Evolutionary conservation across 2,113 vertebrate genomes (phyloP).

Genomic region (Tragulus kanchil): DNA sequence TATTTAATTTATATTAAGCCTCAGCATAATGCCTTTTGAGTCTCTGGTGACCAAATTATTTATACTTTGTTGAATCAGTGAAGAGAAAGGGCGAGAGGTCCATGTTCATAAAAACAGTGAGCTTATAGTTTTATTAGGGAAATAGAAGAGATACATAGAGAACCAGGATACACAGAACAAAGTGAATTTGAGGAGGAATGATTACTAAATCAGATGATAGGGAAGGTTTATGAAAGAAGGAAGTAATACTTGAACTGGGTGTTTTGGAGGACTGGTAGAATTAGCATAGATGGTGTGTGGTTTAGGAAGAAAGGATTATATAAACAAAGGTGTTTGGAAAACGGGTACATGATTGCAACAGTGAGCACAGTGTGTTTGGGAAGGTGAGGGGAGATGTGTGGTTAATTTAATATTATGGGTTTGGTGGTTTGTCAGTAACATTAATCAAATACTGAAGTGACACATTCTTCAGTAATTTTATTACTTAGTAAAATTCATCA

Average conservation of each 20-base stretch:
- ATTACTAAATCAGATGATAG: background rate
- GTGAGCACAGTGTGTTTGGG: background rate
- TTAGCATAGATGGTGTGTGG: background rate
- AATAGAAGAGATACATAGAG: background rate
- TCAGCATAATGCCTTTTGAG: too few relatives aligned
- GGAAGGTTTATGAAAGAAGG: background rate
- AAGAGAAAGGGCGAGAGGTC: too few relatives aligned
- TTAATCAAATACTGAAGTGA: background rate
- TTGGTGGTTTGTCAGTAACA: slow-evolving; percentile 14
- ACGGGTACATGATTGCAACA: background rate
- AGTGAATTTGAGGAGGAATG: background rate
- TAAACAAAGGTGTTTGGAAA: background rate
- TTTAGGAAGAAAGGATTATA: background rate
- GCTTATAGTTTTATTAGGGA: background rate
- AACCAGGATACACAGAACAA: background rate
- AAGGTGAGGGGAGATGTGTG: background rate
- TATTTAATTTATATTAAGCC: too few relatives aligned
- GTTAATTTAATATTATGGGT: background rate
- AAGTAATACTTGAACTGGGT: background rate
- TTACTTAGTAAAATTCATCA: background rate
- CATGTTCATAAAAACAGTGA: too few relatives aligned
- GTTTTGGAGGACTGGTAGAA: background rate
- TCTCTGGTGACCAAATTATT: too few relatives aligned
- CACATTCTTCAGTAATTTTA: background rate
- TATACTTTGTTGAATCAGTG: too few relatives aligned